These are phyloP conservation scores for Diplazon laetatorius DNA, from an alignment of 2,888 invertebrate genomes.

Conservation along the genomic window DNA sequence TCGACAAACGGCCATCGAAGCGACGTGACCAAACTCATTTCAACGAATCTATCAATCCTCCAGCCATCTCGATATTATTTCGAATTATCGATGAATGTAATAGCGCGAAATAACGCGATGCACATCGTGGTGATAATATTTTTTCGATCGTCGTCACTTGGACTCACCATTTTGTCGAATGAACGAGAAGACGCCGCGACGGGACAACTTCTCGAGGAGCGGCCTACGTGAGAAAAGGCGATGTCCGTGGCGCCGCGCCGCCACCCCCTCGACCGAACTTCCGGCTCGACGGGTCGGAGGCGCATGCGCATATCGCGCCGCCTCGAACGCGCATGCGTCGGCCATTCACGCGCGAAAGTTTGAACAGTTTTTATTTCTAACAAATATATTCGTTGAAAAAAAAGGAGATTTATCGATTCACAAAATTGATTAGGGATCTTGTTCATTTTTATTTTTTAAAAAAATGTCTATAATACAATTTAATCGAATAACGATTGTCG, in stretches of 20 bases:
- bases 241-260: conserved; percentile 47
- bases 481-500: conserved; percentile 37
- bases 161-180: conserved; percentile 67
- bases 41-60: conserved; percentile 57
- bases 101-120: conserved; percentile 4
- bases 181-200: conserved; percentile 62
- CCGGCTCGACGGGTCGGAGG: conserved; percentile 51
- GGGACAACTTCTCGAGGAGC: conserved; percentile 62
- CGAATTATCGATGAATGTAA: conserved; percentile 14
- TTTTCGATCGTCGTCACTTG: conserved; percentile 48
- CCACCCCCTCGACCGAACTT: conserved; percentile 30
- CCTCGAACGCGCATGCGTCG: background rate
- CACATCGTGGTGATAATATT: conserved; percentile 44
- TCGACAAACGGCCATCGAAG: conserved; percentile 40
- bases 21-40: too few species aligned
- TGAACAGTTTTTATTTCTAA: conserved; percentile 21
- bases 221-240: conserved; percentile 64
- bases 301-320: conserved; percentile 27
- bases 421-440: background rate
- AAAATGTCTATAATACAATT: conserved; percentile 54
- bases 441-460: conserved; percentile 41
- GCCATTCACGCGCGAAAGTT: conserved; percentile 25
- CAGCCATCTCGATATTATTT: conserved; percentile 46
- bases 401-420: background rate
- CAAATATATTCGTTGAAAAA: background rate